phyloP scores from a whole-genome alignment of 2,888 invertebrate genomes.

The Eupithecia subumbrata region DNA sequence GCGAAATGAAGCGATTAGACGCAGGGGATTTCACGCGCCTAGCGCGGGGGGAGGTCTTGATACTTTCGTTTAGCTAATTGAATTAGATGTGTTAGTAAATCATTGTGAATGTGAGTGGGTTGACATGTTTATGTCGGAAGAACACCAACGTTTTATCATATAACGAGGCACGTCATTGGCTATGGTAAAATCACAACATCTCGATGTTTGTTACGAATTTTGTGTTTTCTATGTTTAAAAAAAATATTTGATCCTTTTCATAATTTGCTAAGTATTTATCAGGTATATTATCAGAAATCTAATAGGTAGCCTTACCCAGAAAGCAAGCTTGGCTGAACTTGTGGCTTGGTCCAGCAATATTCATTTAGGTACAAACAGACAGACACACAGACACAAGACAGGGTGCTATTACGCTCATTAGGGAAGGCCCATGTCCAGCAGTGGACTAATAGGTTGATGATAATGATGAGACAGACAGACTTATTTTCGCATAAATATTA shows the following conservation, averaged over 20 bases:
- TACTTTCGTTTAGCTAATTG: conserved; percentile 44
- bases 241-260: no score
- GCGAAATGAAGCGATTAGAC: conserved; percentile 76
- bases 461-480: no score
- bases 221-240: background rate
- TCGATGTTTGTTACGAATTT: background rate
- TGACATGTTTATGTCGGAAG: background rate
- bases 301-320: no score
- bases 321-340: background rate
- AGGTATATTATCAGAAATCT: no score
- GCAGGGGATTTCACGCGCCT: conserved; percentile 62
- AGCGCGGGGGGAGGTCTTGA: conserved; percentile 52
- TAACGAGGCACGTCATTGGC: background rate
- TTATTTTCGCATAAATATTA: background rate
- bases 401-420: no score
- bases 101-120: background rate
- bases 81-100: conserved; percentile 1
- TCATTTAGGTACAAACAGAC: background rate
- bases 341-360: background rate
- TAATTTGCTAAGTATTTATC: no score
- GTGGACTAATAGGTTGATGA: no score
- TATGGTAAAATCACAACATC: background rate
- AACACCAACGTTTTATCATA: background rate
- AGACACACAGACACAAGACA: no score
- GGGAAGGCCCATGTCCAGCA: no score